Evolutionary conservation across 1,140 invertebrate genomes (phyloP).

Genomic region (Pectinophora gossypiella): DNA sequence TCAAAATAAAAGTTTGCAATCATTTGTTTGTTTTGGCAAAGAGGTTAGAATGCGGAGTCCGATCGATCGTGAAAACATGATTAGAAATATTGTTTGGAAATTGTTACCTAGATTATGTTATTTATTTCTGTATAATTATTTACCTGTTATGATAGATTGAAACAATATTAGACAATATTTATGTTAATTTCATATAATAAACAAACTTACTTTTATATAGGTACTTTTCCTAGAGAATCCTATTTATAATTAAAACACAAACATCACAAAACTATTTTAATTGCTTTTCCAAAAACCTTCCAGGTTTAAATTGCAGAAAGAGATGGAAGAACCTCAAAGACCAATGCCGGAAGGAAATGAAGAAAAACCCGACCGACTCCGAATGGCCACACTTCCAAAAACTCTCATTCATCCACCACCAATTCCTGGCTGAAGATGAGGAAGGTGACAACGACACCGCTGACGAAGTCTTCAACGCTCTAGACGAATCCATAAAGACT

Average conservation of each 20-base stretch:
- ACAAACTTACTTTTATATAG: too few relatives aligned
- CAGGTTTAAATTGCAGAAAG: constrained; percentile 64
- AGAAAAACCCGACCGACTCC: constrained; percentile 52
- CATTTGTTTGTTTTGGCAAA: neutral
- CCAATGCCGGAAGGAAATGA: constrained; percentile 68
- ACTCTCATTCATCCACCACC: constrained; percentile 60
- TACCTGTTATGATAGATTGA: too few relatives aligned
- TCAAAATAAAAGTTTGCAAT: neutral
- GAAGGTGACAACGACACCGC: constrained; percentile 56
- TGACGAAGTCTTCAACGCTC: constrained; percentile 54
- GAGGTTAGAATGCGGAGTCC: too few relatives aligned
- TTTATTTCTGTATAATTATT: too few relatives aligned
- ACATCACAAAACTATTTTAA: neutral
- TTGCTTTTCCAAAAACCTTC: constrained; percentile 29
- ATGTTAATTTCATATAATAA: too few relatives aligned
- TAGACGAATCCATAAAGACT: constrained; percentile 60
- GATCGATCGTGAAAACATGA: too few relatives aligned
- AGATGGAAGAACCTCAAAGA: constrained; percentile 71
- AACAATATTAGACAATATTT: too few relatives aligned
- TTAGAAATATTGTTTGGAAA: too few relatives aligned
- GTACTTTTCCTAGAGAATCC: too few relatives aligned
- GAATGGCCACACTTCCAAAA: constrained; percentile 67
- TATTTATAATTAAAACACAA: too few relatives aligned
- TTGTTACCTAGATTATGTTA: too few relatives aligned
- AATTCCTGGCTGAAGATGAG: constrained; percentile 62